Conservation (phyloP, 2,888 invertebrate species). For the Netelia fuscicornis region DNA sequence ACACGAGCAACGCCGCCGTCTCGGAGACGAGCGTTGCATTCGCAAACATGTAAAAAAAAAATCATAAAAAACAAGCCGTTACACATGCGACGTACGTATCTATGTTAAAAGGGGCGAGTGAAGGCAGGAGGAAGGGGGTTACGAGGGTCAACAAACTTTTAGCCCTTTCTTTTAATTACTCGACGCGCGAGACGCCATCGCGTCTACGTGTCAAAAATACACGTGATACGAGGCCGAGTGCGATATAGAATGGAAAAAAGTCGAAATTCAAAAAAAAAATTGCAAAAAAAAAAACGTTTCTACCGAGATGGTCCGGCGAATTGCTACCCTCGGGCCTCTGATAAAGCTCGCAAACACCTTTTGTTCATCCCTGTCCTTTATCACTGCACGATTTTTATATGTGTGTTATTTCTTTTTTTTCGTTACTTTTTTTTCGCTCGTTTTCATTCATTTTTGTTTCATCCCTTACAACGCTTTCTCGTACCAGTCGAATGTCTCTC, state of each 20-base stretch:
- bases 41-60: conserved; percentile 56
- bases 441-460: conserved; percentile 31
- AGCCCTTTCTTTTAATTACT: no score
- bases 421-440: not conserved
- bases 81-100: conserved; percentile 39
- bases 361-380: not conserved
- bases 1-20: conserved; percentile 41
- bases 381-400: conserved; percentile 12
- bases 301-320: conserved; percentile 59
- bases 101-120: not conserved
- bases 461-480: conserved; percentile 53
- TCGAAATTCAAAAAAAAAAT: not conserved
- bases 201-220: not conserved
- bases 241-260: conserved; percentile 17
- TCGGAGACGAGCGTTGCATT: conserved; percentile 56
- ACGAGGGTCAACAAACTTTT: no score
- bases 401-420: not conserved
- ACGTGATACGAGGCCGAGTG: conserved; percentile 15
- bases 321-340: conserved; percentile 26
- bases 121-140: not conserved
- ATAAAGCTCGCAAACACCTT: conserved; percentile 54
- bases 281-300: conserved; percentile 28
- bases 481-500: conserved; percentile 54
- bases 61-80: conserved; percentile 32
- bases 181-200: not conserved